phyloP scores from a whole-genome alignment of 2,888 invertebrate species.

The Eurytoma adleriae region DNA sequence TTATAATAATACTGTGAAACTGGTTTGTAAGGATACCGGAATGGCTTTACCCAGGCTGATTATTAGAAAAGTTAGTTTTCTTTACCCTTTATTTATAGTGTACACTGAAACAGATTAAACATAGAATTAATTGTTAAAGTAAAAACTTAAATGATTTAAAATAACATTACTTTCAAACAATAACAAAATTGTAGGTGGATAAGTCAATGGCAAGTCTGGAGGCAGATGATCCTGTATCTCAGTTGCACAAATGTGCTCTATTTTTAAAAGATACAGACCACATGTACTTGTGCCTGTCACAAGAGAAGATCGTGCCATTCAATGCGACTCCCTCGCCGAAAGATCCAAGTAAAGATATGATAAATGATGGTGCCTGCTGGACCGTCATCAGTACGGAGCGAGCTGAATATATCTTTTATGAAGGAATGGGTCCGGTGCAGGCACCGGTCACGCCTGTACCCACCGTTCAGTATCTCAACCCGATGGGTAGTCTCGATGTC shows the following conservation, averaged over 20 bases:
- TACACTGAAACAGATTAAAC: too few species aligned
- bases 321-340: conserved; percentile 85
- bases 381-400: conserved; percentile 83
- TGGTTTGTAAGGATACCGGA: conserved; percentile 87
- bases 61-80: conserved; percentile 80
- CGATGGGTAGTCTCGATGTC: conserved; percentile 49
- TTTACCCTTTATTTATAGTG: not conserved
- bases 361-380: conserved; percentile 56
- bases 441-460: conserved; percentile 98
- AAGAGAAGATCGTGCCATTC: conserved; percentile 99
- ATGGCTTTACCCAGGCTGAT: conserved; percentile 83
- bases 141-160: too few species aligned
- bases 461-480: conserved; percentile 86
- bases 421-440: conserved; percentile 79
- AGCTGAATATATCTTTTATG: conserved; percentile 99
- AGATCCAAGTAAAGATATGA: conserved; percentile 51
- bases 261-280: conserved; percentile 99
- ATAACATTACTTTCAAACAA: too few species aligned
- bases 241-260: conserved; percentile 92
- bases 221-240: conserved; percentile 56
- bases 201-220: conserved; percentile 96
- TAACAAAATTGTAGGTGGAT: conserved; percentile 81
- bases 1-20: conserved; percentile 89
- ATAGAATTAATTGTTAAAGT: too few species aligned
- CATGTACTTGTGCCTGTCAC: conserved; percentile 98